Percentiles rank a stretch among this genome's conserved stretches.
Evolutionary conservation across 2,888 invertebrate species (phyloP).

Genomic region (Bombylius major): DNA sequence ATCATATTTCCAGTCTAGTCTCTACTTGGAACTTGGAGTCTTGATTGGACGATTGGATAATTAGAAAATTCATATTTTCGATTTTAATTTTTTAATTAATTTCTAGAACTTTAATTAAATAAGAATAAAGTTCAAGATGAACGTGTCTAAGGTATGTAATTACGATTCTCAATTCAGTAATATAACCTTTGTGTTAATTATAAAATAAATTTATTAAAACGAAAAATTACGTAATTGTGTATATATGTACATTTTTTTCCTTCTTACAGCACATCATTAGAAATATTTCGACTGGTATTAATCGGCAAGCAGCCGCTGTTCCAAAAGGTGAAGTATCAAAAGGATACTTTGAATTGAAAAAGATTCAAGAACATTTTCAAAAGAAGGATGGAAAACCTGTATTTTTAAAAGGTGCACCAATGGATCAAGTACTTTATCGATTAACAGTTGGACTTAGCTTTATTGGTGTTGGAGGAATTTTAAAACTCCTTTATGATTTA

Average conservation of each 20-base stretch:
- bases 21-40: too few species aligned
- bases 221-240: neutral
- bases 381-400: conserved; percentile 39
- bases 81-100: too few species aligned
- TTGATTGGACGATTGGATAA: too few species aligned
- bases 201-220: too few species aligned
- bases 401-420: conserved; percentile 39
- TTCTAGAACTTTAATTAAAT: too few species aligned
- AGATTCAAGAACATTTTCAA: conserved; percentile 26
- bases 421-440: conserved; percentile 37
- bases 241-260: conserved; percentile 5
- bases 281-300: conserved; percentile 3
- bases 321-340: conserved; percentile 9
- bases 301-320: neutral
- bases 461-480: conserved; percentile 28
- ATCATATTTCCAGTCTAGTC: too few species aligned
- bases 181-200: too few species aligned
- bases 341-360: conserved; percentile 16
- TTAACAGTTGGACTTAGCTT: conserved; percentile 30
- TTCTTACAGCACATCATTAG: conserved; percentile 28
- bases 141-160: too few species aligned
- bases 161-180: too few species aligned
- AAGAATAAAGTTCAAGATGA: too few species aligned
- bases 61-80: too few species aligned
- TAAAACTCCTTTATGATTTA: conserved; percentile 22